Evolutionary conservation across 1,140 invertebrate species (phyloP).

Genomic region (Atta texana): DNA sequence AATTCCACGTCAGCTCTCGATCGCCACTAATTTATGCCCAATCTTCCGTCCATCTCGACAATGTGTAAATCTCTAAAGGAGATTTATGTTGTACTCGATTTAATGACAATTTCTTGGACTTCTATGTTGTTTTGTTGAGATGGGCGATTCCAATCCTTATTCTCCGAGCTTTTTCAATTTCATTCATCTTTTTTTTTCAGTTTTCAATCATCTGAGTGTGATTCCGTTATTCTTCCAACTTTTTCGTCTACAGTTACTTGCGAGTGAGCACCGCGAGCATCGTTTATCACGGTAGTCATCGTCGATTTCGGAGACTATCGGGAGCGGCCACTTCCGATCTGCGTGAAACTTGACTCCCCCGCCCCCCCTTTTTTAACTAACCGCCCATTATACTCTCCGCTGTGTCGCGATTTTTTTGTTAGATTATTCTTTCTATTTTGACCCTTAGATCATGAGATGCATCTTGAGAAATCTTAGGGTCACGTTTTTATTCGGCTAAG

Average conservation of each 20-base stretch:
- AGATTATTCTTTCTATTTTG: slow-evolving; percentile 30
- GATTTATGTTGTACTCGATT: neutral
- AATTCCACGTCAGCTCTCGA: neutral
- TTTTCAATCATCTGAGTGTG: neutral
- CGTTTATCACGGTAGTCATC: slow-evolving; percentile 14
- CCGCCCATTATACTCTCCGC: slow-evolving; percentile 32
- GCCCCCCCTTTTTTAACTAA: slow-evolving; percentile 20
- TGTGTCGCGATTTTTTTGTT: slow-evolving; percentile 36
- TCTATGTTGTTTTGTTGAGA: neutral
- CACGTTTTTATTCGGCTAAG: slow-evolving; percentile 34
- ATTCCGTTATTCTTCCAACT: slow-evolving; percentile 54
- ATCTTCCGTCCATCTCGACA: neutral
- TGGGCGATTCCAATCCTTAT: neutral
- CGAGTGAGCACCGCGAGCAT: neutral
- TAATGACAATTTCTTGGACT: neutral
- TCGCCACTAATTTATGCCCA: neutral
- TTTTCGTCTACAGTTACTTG: slow-evolving; percentile 7
- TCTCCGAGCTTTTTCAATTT: neutral
- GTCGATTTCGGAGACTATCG: neutral
- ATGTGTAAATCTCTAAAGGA: neutral
- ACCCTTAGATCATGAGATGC: slow-evolving; percentile 8
- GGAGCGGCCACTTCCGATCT: slow-evolving; percentile 20
- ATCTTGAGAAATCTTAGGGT: slow-evolving; percentile 16
- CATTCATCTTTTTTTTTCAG: slow-evolving; percentile 9
- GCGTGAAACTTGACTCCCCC: slow-evolving; percentile 1